Percentiles rank a stretch among this genome's conserved stretches.
These are phyloP conservation scores for Eueremaeus valkanovi DNA, from an alignment of 2,888 invertebrate species.

Conservation along the genomic window DNA sequence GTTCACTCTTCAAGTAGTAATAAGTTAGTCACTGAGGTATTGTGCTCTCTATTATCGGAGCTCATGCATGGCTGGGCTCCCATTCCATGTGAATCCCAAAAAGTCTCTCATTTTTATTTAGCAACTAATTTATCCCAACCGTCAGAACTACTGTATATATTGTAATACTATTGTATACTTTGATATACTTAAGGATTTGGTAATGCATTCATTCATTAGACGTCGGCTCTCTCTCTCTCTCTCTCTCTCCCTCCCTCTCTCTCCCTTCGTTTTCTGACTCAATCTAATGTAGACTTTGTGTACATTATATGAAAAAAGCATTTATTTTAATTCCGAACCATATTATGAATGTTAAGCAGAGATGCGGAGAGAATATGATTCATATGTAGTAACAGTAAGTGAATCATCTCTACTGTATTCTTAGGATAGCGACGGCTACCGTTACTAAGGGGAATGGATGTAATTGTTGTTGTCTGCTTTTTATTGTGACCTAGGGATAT, in stretches of 20 bases:
- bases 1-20: neutral
- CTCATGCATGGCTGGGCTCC: slow-evolving; percentile 17
- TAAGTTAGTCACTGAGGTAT: neutral
- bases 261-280: too few species aligned
- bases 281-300: neutral
- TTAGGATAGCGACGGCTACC: too few species aligned
- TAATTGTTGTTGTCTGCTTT: too few species aligned
- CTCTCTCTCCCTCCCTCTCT: neutral
- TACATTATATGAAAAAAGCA: neutral
- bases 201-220: neutral
- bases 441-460: too few species aligned
- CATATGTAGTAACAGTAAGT: neutral
- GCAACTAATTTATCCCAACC: slow-evolving; percentile 11
- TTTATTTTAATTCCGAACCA: neutral
- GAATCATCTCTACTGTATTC: neutral
- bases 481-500: too few species aligned
- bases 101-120: neutral
- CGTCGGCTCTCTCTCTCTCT: neutral
- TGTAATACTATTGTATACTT: neutral
- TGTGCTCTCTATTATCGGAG: neutral
- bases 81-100: neutral
- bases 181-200: neutral
- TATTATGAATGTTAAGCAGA: neutral
- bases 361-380: neutral
- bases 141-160: neutral